phyloP scores from a whole-genome alignment of 2,797 vertebrate genomes.

The Lacerta viridis region DNA sequence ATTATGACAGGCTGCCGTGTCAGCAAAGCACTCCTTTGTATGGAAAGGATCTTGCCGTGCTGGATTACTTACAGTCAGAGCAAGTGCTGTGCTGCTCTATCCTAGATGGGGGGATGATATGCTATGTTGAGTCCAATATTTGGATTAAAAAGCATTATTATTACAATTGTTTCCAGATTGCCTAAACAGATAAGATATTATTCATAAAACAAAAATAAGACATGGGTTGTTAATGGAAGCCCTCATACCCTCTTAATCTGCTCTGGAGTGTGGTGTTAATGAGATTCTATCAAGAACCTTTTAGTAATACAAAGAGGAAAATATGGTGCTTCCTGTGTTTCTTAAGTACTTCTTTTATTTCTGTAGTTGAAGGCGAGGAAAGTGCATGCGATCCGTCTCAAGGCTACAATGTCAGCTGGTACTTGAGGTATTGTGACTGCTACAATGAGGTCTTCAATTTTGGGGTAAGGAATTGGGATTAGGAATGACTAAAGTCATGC shows the following conservation, averaged over 20 bases:
- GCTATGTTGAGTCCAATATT: background rate
- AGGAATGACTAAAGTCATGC: too few species aligned
- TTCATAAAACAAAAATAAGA: background rate
- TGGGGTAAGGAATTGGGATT: constrained; percentile 82
- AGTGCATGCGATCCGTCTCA: constrained; percentile 84
- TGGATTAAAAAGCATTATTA: background rate
- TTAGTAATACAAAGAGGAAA: constrained; percentile 13
- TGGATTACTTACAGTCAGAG: background rate
- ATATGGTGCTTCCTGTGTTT: background rate
- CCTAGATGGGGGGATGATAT: background rate
- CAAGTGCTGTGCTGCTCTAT: background rate
- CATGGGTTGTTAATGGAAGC: too few species aligned
- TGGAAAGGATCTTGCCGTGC: background rate
- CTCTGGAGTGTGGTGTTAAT: constrained; percentile 24
- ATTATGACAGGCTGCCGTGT: background rate
- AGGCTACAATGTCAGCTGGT: constrained; percentile 92
- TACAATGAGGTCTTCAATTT: constrained; percentile 97
- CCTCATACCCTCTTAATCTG: too few species aligned
- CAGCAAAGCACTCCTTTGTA: background rate
- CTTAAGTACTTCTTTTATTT: constrained; percentile 42
- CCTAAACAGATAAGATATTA: background rate
- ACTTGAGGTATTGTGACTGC: constrained; percentile 93
- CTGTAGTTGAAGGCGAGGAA: constrained; percentile 86
- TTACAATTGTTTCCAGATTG: background rate
- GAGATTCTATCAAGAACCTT: background rate